Base-by-base conservation (phyloP, 2,888 invertebrate genomes). In the Zonitis immaculata region DNA sequence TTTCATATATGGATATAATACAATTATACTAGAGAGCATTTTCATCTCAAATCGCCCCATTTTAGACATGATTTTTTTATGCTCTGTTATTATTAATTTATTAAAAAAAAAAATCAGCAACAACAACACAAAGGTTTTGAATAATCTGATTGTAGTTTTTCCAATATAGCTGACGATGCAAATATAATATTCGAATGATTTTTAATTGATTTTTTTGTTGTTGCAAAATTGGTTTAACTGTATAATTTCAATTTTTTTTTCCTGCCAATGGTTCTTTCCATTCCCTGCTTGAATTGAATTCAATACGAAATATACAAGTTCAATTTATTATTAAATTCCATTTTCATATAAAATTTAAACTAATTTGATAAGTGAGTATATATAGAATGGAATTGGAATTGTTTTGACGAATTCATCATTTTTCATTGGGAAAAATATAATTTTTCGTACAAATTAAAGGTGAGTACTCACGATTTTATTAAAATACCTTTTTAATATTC, bases 1-100 rank as follows among this genome's bases (percentile, higher is more conserved):
- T 70, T 71, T 68, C 69, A 68, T 68, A 68, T 28, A 32, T 66
- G 66, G n/a, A n/a, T n/a, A n/a, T 67, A 60, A 67, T 68, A 69
- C 66, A 64, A 66, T 67, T 39, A n/a, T n/a, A 22, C 22, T 66
- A 66, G 66, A 66, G n/a, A 2, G 8, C n/a, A 20, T 39, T 68
- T 66, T 68, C 64, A 65, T 62, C 62, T 64, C 62, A 65, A 66
- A 66, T 65, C 14, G 8, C 12, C n/a, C 5, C 65, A 63, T 54
- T 64, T 52, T 58, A 56, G 66, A 65, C 64, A n/a, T n/a, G 58
- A 62, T 64, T 60, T n/a, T 39, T 39, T n/a, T n/a, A n/a, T n/a
- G n/a, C n/a, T n/a, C n/a, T 20, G 16, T 18, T 18, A 9, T 6
- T 30, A 14, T 32, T 35, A 9, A 66, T 65, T 66, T 65, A 64